Conservation (phyloP, 1,140 invertebrate species). For the Rhyzopertha dominica region DNA sequence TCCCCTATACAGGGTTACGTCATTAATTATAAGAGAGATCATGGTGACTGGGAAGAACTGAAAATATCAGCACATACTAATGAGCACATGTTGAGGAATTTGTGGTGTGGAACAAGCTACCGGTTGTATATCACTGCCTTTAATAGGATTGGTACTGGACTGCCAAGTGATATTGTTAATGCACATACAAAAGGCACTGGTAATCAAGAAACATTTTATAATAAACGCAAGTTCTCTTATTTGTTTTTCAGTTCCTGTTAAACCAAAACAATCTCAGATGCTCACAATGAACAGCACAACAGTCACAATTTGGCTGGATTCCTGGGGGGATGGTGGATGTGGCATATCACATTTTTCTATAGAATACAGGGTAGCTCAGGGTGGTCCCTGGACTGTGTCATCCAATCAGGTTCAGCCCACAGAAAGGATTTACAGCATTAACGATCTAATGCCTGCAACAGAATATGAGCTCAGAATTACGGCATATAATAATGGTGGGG, state of each 20-base stretch:
- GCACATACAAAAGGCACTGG: constrained; percentile 77
- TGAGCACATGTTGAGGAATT: constrained; percentile 68
- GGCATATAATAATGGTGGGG: constrained; percentile 89
- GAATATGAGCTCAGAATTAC: constrained; percentile 82
- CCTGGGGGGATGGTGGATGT: constrained; percentile 86
- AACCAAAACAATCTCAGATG: constrained; percentile 77
- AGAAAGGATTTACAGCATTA: constrained; percentile 72
- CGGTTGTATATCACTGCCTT: constrained; percentile 84
- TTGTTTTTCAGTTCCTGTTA: constrained; percentile 59
- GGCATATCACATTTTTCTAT: constrained; percentile 83
- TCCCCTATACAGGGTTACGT: constrained; percentile 74
- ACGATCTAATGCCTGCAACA: constrained; percentile 76
- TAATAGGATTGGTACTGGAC: constrained; percentile 81
- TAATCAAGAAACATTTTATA: constrained; percentile 30
- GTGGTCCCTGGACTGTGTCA: constrained; percentile 61
- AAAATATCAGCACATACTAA: constrained; percentile 73
- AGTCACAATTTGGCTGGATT: constrained; percentile 80
- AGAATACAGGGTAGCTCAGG: constrained; percentile 59
- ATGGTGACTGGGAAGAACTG: constrained; percentile 82
- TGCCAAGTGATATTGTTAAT: constrained; percentile 80
- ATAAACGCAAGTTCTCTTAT: constrained; percentile 2
- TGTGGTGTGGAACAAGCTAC: constrained; percentile 85
- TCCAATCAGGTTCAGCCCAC: constrained; percentile 70
- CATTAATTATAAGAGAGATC: constrained; percentile 82
- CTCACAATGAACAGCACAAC: constrained; percentile 83